phyloP scores from a whole-genome alignment of 2,888 invertebrate genomes.

The Lasioglossum oenotherae region DNA sequence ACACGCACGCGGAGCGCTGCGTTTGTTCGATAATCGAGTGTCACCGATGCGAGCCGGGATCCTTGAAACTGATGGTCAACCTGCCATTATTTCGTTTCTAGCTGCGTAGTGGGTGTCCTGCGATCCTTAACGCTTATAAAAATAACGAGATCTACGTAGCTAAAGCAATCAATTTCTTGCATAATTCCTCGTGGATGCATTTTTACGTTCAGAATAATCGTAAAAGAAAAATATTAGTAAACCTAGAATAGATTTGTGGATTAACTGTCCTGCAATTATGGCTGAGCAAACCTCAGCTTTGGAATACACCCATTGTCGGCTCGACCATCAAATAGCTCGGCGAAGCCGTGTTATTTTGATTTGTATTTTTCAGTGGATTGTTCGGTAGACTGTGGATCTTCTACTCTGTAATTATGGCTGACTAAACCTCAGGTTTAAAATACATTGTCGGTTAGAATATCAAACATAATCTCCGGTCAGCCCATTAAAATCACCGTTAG shows the following conservation, averaged over 20 bases:
- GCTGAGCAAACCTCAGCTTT: neutral
- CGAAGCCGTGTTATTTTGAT: neutral
- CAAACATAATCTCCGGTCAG: neutral
- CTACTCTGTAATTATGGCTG: neutral
- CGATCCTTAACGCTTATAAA: neutral
- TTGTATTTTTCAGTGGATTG: neutral
- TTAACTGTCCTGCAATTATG: neutral
- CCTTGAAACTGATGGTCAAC: constrained; percentile 34
- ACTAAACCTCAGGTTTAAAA: neutral
- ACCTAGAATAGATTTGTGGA: neutral
- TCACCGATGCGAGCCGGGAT: constrained; percentile 28
- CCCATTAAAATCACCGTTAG: neutral
- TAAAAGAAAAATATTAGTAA: neutral
- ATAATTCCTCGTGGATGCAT: neutral
- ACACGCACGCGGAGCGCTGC: constrained; percentile 25
- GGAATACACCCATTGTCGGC: neutral
- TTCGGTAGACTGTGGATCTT: neutral
- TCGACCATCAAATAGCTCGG: neutral
- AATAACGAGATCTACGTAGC: neutral
- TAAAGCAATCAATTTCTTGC: neutral
- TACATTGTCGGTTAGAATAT: neutral
- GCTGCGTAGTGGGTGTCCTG: neutral
- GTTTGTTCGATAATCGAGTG: constrained; percentile 46
- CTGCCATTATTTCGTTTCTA: constrained; percentile 51
- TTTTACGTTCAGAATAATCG: too few species aligned